Conservation (phyloP, 2,888 invertebrate genomes). For the Apodemia mormo region DNA sequence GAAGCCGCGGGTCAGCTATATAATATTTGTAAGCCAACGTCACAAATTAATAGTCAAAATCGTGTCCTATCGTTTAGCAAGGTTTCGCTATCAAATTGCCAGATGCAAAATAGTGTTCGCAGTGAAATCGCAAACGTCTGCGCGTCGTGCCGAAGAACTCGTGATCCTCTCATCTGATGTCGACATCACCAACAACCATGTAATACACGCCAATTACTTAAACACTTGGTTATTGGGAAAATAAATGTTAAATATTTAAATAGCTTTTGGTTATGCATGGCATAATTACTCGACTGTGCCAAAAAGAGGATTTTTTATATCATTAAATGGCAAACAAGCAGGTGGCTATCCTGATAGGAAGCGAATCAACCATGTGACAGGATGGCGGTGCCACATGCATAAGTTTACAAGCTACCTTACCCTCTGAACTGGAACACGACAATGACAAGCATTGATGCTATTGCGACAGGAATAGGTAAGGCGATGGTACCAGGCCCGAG, state of each 20-base stretch:
- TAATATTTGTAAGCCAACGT: not conserved
- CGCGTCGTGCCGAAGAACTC: constrained; percentile 46
- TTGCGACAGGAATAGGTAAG: too few species aligned
- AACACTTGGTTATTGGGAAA: constrained; percentile 33
- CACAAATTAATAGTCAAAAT: constrained; percentile 9
- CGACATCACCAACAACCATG: constrained; percentile 33
- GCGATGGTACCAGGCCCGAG: too few species aligned
- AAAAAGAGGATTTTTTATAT: too few species aligned
- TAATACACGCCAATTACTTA: constrained; percentile 36
- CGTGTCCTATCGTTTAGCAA: constrained; percentile 46
- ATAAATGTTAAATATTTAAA: constrained; percentile 28
- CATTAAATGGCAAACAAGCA: too few species aligned
- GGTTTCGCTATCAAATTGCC: constrained; percentile 41
- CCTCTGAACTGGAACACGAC: too few species aligned
- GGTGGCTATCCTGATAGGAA: too few species aligned
- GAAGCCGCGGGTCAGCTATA: too few species aligned
- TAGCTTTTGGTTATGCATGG: not conserved
- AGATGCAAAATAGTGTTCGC: constrained; percentile 32
- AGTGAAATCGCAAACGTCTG: constrained; percentile 59
- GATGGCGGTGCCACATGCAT: too few species aligned
- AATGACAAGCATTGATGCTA: too few species aligned
- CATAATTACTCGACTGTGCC: not conserved
- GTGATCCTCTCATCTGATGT: constrained; percentile 53
- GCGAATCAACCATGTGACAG: too few species aligned
- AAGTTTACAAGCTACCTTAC: too few species aligned